phyloP scores from a whole-genome alignment of 1,140 invertebrate species.

The Pseudomyrmex pallidus region DNA sequence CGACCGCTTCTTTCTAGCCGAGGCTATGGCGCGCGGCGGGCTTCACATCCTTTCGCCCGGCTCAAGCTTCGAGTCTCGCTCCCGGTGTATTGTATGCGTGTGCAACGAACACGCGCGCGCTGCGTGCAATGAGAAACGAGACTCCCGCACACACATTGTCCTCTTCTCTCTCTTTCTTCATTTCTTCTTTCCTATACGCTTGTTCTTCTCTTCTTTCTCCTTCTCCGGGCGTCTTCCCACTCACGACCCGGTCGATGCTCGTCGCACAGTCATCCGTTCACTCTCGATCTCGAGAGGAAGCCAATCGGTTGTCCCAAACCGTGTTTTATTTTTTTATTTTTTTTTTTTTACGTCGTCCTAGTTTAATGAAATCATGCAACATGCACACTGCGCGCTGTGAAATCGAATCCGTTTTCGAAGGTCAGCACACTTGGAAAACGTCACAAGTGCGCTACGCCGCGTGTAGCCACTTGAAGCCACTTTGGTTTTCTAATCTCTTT shows the following conservation, averaged over 20 bases:
- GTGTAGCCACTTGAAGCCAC: background rate
- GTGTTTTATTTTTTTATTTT: constrained; percentile 12
- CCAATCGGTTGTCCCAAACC: constrained; percentile 61
- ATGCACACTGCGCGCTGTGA: constrained; percentile 6
- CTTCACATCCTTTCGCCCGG: constrained; percentile 70
- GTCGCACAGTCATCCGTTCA: constrained; percentile 71
- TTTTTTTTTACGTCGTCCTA: constrained; percentile 55
- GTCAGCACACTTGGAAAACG: constrained; percentile 20
- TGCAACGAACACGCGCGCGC: constrained; percentile 13
- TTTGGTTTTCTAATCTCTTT: background rate
- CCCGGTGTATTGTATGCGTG: constrained; percentile 26
- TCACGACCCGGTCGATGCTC: constrained; percentile 66
- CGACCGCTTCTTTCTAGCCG: constrained; percentile 70
- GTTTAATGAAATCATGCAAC: constrained; percentile 71
- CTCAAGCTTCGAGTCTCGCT: constrained; percentile 16
- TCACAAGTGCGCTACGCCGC: background rate
- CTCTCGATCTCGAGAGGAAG: constrained; percentile 78
- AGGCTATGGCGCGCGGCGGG: constrained; percentile 33
- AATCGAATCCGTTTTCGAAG: constrained; percentile 48
- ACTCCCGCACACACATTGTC: constrained; percentile 34
- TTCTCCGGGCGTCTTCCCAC: constrained; percentile 39
- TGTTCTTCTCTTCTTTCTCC: background rate
- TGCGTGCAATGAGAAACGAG: background rate
- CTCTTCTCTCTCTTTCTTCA: background rate
- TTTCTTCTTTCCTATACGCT: background rate